phyloP scores from a whole-genome alignment of 2,888 invertebrate genomes.

The Scrobipalpa costella region DNA sequence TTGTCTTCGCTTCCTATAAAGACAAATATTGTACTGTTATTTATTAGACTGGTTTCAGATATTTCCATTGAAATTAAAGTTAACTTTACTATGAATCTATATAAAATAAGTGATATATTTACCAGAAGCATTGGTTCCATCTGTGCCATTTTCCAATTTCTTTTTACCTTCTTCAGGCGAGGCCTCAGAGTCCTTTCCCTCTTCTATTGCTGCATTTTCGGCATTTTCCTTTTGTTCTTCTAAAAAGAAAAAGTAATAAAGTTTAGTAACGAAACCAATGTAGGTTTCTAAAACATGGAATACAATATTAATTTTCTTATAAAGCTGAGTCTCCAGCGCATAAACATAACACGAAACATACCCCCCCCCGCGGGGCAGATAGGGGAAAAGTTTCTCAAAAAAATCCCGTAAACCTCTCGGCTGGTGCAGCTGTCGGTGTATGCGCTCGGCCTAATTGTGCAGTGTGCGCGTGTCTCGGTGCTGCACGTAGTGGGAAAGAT shows the following conservation, averaged over 20 bases:
- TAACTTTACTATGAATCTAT: too few species aligned
- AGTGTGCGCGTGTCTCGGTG: conserved; percentile 89
- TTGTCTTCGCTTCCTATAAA: conserved; percentile 83
- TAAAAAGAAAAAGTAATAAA: conserved; percentile 32
- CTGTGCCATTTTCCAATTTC: conserved; percentile 69
- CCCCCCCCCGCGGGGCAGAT: too few species aligned
- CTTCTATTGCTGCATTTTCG: conserved; percentile 51
- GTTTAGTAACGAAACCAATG: too few species aligned
- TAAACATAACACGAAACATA: too few species aligned
- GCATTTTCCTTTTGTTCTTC: conserved; percentile 64
- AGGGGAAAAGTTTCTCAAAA: too few species aligned
- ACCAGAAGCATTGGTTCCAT: conserved; percentile 57
- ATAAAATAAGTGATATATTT: background rate
- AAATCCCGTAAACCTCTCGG: too few species aligned
- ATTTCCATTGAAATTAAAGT: too few species aligned
- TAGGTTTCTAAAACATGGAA: background rate
- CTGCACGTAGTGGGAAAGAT: conserved; percentile 86
- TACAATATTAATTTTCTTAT: too few species aligned
- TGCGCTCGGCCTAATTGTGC: conserved; percentile 85
- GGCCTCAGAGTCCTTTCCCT: conserved; percentile 66
- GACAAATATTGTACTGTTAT: background rate
- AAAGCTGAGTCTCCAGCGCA: too few species aligned
- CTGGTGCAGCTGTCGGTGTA: conserved; percentile 81
- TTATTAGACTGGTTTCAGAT: background rate
- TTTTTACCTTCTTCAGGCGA: conserved; percentile 66